Base-by-base conservation (phyloP, 2,888 invertebrate genomes). In the Mythimna lalbum region DNA sequence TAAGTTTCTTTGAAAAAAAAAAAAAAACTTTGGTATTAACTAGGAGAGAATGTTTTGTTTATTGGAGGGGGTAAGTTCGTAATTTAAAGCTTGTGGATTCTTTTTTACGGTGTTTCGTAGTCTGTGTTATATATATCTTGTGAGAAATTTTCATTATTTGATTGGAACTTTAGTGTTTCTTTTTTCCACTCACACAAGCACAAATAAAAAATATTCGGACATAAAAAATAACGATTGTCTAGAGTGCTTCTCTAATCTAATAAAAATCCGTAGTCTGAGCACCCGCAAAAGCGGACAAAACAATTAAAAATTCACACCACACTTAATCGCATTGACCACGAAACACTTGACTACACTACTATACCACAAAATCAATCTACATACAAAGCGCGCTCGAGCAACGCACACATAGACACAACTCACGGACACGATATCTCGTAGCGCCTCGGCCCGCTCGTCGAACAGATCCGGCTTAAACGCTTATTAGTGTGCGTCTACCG, bases 291-390 rank as follows among this genome's bases (percentile, higher is more conserved):
- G 23, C 12, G n/a, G 49, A 68, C 61, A 70, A 73, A 69, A 69
- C 21, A 60, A 77, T 78, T 62, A 68, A 76, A 75, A 78, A 76
- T 53, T 66, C 66, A 52, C 63, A 62, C 43, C 21, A 31, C 67
- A 68, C 63, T 72, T 68, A 76, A 75, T 82, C 76, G 61, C 67
- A 56, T 81, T 83, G 78, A 75, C 82, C 76, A 69, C 57, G 50
- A 85, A 83, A 55, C 84, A 78, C 75, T 88, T 86, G 81, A 80
- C 75, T 68, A 31, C 76, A 52, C 72, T 70, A 81, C 63, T 84
- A 86, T 88, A 85, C 83, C n/a, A n/a, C n/a, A n/a, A n/a, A n/a
- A n/a, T n/a, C n/a, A n/a, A n/a, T n/a, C n/a, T n/a, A n/a, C n/a
- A n/a, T n/a, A n/a, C n/a, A n/a, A n/a, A n/a, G n/a, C n/a, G n/a